Evolutionary conservation across 1,140 invertebrate genomes (phyloP), one percentile per base, ranked within the genome.

Genomic region (Philopotamus ludificatus): DNA sequence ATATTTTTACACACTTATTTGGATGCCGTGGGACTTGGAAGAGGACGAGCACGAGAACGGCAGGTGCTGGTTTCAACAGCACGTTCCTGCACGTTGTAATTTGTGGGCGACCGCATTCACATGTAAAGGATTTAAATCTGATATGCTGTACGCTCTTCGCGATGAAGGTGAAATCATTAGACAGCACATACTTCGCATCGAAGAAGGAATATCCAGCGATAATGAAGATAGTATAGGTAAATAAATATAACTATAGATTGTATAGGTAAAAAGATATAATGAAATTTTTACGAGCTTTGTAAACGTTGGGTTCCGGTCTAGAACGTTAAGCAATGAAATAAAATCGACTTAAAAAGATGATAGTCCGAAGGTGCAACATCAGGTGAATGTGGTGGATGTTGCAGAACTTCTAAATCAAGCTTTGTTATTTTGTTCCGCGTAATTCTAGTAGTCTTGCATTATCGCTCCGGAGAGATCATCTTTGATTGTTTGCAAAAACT

Each of bases 11-110:
- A 60, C 68, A 2, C 20, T 61, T 8, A 70, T 70, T 12, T 70
- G 68, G 68, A 59, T 70, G 60, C 64, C 64, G 21, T 70, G 68
- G 68, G 68, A 70, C 26, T 28, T 70, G 41, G 68, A 70, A 39
- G 26, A 45, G 16, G 67, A 69, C 47, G 64, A 66, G 10, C 22
- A 15, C 16, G 55, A 51, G 25, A 34, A 15, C 7, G 50, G 61
- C 22, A 16, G 54, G 12, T 62, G 68, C 41, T 70, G 68, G 68
- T 70, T 70, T 44, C 60, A 59, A 51, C 54, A 51, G 7, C 47
- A 66, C 61, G 68, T 70, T 15, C 59, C 64, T 8, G 44, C 53
- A 1, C 59, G 68, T 12, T 66, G 64, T 34, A 22, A 65, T 7
- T 45, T 70, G 55, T 70, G 67, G 67, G 21, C 59, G 4, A 18